Percentiles rank a stretch among this genome's conserved stretches.
These are phyloP conservation scores for Trematocara unimaculatum DNA, from an alignment of 2,113 vertebrate species.

Conservation along the genomic window DNA sequence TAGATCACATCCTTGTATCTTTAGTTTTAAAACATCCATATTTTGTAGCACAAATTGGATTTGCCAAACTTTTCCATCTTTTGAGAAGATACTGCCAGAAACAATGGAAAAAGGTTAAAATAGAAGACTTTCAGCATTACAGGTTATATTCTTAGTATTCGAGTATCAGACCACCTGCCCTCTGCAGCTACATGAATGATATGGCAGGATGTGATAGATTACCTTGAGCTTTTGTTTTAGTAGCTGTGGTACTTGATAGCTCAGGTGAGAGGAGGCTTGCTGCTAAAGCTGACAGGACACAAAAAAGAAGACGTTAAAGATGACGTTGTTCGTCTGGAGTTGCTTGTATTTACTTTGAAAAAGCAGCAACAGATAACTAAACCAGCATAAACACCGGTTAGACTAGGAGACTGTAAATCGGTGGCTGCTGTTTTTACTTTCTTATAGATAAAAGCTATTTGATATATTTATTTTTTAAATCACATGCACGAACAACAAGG, in stretches of 20 bases:
- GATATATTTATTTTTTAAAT: neutral
- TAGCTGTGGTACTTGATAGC: conserved; percentile 72
- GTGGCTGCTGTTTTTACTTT: neutral
- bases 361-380: neutral
- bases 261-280: conserved; percentile 85
- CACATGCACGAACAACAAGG: neutral
- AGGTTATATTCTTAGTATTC: neutral
- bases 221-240: conserved; percentile 88
- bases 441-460: neutral
- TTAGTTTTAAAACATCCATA: neutral
- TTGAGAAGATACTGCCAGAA: neutral
- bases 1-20: neutral
- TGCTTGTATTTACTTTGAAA: neutral
- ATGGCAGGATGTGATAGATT: neutral
- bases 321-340: neutral
- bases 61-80: neutral
- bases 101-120: neutral
- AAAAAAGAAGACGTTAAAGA: neutral
- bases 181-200: neutral
- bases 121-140: neutral
- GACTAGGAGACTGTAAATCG: neutral
- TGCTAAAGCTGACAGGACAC: conserved; percentile 78
- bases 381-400: neutral
- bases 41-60: neutral
- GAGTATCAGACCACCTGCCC: neutral